Evolutionary conservation across 2,888 invertebrate species (phyloP).

Genomic region (Phaonia tiefii): DNA sequence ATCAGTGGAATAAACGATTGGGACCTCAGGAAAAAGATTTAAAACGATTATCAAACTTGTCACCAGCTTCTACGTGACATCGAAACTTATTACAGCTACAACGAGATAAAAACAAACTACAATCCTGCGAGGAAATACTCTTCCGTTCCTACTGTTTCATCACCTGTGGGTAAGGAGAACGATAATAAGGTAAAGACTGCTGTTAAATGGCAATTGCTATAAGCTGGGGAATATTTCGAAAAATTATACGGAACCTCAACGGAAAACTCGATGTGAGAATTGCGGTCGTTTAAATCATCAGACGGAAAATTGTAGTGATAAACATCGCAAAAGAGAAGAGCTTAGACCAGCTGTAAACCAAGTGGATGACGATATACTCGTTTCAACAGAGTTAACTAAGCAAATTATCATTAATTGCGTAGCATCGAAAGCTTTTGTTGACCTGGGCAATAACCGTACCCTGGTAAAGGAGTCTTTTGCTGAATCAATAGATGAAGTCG

Average conservation of each 20-base stretch:
- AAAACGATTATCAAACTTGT: conserved; percentile 47
- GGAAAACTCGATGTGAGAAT: conserved; percentile 22
- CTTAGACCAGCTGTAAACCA: conserved; percentile 27
- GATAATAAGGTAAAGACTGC: conserved; percentile 1
- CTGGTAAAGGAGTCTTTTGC: conserved; percentile 52
- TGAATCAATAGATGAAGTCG: conserved; percentile 22
- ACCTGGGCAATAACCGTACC: conserved; percentile 49
- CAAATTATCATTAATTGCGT: conserved; percentile 14
- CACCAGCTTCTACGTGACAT: conserved; percentile 44
- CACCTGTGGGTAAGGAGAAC: not conserved
- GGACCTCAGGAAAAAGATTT: conserved; percentile 49
- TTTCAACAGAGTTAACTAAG: no score
- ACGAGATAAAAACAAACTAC: conserved; percentile 36
- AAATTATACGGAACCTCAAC: conserved; percentile 52
- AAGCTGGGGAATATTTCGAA: conserved; percentile 33
- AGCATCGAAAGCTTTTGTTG: conserved; percentile 38
- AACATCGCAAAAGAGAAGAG: not conserved
- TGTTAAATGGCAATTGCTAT: conserved; percentile 28
- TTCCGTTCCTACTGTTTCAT: no score
- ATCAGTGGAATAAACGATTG: conserved; percentile 61
- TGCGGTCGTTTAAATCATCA: conserved; percentile 45
- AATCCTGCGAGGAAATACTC: no score
- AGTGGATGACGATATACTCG: no score
- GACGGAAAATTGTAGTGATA: conserved; percentile 30
- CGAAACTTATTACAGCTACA: conserved; percentile 43